These are phyloP conservation scores for Lydus trimaculatus DNA, from an alignment of 2,888 invertebrate genomes.

Conservation along the genomic window DNA sequence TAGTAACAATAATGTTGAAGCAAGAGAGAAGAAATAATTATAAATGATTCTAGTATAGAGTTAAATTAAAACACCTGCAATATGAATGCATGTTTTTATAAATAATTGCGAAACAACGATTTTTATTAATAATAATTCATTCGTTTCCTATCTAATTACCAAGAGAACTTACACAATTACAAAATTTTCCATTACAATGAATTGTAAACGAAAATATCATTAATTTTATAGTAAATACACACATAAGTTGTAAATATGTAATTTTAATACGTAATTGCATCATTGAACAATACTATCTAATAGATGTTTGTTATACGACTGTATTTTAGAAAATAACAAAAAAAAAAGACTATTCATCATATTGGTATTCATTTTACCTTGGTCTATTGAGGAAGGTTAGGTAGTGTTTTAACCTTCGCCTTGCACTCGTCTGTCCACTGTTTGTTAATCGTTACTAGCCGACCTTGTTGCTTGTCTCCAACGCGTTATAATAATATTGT, in stretches of 20 bases:
- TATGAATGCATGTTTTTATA: not conserved
- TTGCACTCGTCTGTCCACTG: conserved; percentile 44
- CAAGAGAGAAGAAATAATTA: not conserved
- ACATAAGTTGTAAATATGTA: no score
- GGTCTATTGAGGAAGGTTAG: conserved; percentile 50
- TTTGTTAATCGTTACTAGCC: conserved; percentile 40
- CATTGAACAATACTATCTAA: not conserved
- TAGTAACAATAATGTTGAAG: no score
- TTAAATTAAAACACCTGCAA: not conserved
- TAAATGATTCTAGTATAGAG: not conserved
- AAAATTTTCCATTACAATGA: not conserved
- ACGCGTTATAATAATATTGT: conserved; percentile 9
- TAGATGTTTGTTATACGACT: not conserved
- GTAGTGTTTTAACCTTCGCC: conserved; percentile 51
- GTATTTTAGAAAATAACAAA: not conserved
- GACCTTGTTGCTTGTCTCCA: conserved; percentile 30
- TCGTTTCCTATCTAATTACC: conserved; percentile 11
- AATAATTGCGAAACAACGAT: not conserved
- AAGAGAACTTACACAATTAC: conserved; percentile 10
- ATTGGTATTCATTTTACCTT: not conserved
- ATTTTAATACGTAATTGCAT: not conserved
- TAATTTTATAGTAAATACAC: not conserved
- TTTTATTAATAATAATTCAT: conserved; percentile 14
- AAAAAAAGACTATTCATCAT: not conserved
- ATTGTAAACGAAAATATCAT: not conserved